Evolutionary conservation across 2,888 invertebrate species (phyloP).

Genomic region (Brachylomia viminalis): DNA sequence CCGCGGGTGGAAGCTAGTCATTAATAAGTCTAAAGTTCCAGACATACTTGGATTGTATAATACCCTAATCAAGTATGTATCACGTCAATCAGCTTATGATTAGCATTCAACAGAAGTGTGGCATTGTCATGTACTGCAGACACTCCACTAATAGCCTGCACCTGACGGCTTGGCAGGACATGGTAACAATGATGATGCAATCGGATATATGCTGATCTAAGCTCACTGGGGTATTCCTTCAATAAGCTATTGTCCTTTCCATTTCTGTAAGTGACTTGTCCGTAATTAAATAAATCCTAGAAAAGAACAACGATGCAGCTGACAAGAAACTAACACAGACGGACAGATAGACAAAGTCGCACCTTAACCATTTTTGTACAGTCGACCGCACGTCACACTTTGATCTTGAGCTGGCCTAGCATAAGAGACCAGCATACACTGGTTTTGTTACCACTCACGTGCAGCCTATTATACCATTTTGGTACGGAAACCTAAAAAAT

Average conservation of each 20-base stretch:
- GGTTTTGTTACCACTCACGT: neutral
- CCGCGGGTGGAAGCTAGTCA: too few relatives aligned
- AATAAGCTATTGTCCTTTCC: neutral
- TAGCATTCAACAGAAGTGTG: constrained; percentile 36
- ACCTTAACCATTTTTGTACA: neutral
- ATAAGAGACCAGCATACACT: neutral
- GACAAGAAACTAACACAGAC: neutral
- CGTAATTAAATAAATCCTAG: neutral
- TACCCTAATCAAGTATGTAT: constrained; percentile 25
- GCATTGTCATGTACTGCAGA: constrained; percentile 30
- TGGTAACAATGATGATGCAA: constrained; percentile 27
- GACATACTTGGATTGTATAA: neutral
- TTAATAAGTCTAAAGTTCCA: neutral
- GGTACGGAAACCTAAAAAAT: too few relatives aligned
- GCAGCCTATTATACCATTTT: neutral
- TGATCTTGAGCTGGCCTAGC: neutral
- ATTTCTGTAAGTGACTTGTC: neutral
- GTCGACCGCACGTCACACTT: neutral
- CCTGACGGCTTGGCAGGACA: constrained; percentile 18
- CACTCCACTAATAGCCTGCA: constrained; percentile 39
- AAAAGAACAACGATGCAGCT: neutral
- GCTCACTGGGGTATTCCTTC: neutral
- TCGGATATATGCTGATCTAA: neutral
- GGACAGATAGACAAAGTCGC: neutral
- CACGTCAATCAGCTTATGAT: constrained; percentile 25